Base-by-base conservation (phyloP, 2,888 invertebrate species). In the Copidosoma aretas region DNA sequence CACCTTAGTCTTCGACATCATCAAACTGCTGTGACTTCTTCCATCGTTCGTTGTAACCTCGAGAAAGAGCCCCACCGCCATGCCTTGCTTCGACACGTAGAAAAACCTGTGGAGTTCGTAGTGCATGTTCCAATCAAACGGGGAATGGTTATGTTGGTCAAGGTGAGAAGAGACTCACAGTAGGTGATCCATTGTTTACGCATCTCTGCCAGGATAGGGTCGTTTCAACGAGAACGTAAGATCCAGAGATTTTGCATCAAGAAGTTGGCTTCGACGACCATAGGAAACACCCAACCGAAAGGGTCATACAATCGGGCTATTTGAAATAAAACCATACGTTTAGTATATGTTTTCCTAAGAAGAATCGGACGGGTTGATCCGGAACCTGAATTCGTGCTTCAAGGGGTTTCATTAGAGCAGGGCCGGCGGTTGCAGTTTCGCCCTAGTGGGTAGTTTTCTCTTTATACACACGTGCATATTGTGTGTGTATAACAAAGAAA, bases 181-280 rank as follows among this genome's bases (percentile, higher is more conserved):
- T 67, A 67, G 2, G 19, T 17, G 1, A 12, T 10, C 73, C 71
- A 75, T 1, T 64, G 56, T 1, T 14, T 57, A 14, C 59, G 25
- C 15, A 73, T 15, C 14, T 68, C 56, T 0, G n/a, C 2, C 0
- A 71, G 69, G 1, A 75, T 32, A 0, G 66, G 56, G 0, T 58
- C 51, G 39, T 72, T 71, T 72, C 71, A 73, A 14, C 59, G 67
- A 1, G 43, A 41, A 8, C 53, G 60, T 3, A 59, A 39, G 1
- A 68, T 32, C 71, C 73, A 73, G 0, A 73, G 51, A 19, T 68
- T 64, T 54, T 73, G 73, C 57, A 75, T 64, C 17, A 72, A 32
- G 10, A 74, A 67, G 21, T 74, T 74, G 1, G 70, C 72, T 1
- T 14, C 17, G 2, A 74, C 49, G 0, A 52, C 62, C 10, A 70